Conservation (phyloP, 2,888 invertebrate genomes). For the Lottia gigantea region DNA sequence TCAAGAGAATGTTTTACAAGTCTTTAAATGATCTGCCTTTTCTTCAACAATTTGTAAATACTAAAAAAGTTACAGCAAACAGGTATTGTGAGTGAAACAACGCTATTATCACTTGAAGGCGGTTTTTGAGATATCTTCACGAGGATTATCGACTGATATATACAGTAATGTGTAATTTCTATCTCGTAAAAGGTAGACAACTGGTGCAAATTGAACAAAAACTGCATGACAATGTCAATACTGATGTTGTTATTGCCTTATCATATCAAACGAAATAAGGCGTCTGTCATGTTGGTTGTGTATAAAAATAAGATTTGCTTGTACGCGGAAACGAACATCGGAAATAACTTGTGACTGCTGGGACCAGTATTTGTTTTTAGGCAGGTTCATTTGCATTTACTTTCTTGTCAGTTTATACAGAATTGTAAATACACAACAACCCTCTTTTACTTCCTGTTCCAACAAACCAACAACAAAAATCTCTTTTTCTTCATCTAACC, state of each 20-base stretch:
- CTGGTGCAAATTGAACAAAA: no score
- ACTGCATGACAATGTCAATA: conserved; percentile 3
- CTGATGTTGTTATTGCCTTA: background rate
- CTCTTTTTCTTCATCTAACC: no score
- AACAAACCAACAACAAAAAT: background rate
- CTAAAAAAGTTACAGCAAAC: no score
- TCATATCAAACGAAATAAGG: conserved; percentile 5
- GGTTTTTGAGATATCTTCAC: no score
- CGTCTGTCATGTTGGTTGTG: background rate
- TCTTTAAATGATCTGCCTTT: no score
- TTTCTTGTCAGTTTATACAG: conserved; percentile 11
- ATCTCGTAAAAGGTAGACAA: no score
- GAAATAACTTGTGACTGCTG: conserved; percentile 8
- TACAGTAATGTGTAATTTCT: no score
- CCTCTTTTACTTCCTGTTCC: background rate
- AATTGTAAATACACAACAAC: background rate
- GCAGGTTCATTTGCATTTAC: conserved; percentile 7
- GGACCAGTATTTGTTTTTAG: background rate
- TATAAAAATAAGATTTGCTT: conserved; percentile 7
- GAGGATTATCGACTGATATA: no score
- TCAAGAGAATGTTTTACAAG: no score
- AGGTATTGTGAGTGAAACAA: no score
- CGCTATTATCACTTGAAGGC: no score
- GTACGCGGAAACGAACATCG: conserved; percentile 10
- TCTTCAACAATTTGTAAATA: no score